Evolutionary conservation across 1,140 invertebrate genomes (phyloP).

Genomic region (Diorhabda elongata): DNA sequence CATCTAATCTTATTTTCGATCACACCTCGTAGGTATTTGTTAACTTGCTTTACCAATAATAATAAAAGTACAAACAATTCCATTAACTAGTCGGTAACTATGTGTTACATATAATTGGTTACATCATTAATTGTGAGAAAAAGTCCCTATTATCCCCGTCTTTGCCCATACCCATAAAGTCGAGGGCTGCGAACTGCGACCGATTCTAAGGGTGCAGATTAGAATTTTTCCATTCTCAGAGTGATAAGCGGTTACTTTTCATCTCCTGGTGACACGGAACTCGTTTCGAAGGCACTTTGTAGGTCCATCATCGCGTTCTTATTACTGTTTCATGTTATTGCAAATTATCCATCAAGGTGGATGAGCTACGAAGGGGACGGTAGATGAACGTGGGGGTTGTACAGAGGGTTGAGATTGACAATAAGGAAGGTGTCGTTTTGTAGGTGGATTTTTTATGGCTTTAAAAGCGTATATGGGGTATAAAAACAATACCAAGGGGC

Average conservation of each 20-base stretch:
- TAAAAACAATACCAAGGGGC: neutral
- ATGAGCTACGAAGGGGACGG: slow-evolving; percentile 14
- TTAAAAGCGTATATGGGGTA: neutral
- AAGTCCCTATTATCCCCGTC: neutral
- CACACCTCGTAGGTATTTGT: no score
- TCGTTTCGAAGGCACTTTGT: slow-evolving; percentile 26
- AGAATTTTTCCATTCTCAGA: slow-evolving; percentile 24
- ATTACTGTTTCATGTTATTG: slow-evolving; percentile 42
- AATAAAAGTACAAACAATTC: no score
- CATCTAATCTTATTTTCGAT: no score
- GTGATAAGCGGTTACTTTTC: slow-evolving; percentile 37
- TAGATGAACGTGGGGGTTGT: neutral
- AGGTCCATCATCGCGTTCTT: slow-evolving; percentile 30
- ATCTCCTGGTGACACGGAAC: slow-evolving; percentile 23
- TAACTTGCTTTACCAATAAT: no score
- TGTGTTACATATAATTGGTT: no score
- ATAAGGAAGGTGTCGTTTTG: neutral
- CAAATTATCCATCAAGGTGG: slow-evolving; percentile 38
- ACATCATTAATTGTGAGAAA: no score
- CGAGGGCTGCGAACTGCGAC: slow-evolving; percentile 14
- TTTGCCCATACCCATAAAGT: neutral
- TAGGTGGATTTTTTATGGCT: neutral
- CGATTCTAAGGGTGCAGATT: slow-evolving; percentile 21
- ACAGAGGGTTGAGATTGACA: neutral
- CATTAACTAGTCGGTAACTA: no score